These are phyloP conservation scores for Amniataba percoides DNA, from an alignment of 2,797 vertebrate species.

Conservation along the genomic window DNA sequence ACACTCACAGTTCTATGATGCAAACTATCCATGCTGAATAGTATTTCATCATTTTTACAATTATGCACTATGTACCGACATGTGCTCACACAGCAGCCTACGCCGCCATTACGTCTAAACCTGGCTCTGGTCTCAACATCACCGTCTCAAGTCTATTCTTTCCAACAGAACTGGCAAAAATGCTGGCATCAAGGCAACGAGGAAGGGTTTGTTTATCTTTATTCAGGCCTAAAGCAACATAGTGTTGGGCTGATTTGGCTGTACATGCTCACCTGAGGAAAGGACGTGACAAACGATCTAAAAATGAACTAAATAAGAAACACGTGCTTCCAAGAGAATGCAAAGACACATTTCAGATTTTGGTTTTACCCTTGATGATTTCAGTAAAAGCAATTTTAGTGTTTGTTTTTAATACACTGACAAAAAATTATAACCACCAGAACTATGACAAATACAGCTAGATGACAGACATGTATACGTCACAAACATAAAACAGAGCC, in stretches of 20 bases:
- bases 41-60: not conserved
- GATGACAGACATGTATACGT: constrained; percentile 22
- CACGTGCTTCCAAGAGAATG: not conserved
- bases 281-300: not conserved
- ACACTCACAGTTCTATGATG: too few species aligned
- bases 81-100: too few species aligned
- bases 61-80: not conserved
- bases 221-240: not conserved
- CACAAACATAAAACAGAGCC: constrained; percentile 40
- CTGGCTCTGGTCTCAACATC: constrained; percentile 1
- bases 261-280: not conserved
- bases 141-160: not conserved
- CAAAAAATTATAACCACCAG: not conserved
- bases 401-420: not conserved
- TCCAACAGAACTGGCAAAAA: not conserved
- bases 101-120: not conserved
- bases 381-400: too few species aligned
- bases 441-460: constrained; percentile 1
- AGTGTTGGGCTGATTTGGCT: not conserved
- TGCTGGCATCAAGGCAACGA: not conserved
- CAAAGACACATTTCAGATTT: not conserved
- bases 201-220: not conserved
- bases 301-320: not conserved
- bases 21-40: not conserved
- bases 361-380: not conserved